phyloP scores from a whole-genome alignment of 2,797 vertebrate genomes.

The Pterois miles region DNA sequence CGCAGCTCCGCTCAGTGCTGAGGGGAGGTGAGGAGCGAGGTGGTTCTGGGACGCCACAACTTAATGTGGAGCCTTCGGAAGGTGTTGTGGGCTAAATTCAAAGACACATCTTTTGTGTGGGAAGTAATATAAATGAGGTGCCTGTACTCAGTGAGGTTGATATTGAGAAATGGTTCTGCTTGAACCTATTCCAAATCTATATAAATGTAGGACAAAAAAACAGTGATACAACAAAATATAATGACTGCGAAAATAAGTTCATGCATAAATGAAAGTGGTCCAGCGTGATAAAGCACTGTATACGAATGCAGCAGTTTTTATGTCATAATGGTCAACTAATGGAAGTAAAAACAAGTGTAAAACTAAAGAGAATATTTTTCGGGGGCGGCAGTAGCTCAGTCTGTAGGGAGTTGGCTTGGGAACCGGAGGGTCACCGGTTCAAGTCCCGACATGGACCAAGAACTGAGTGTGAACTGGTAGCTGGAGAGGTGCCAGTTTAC shows the following conservation, averaged over 20 bases:
- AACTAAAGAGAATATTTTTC: neutral
- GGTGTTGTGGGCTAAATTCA: slow-evolving; percentile 59
- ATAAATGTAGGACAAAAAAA: neutral
- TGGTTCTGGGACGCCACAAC: slow-evolving; percentile 52
- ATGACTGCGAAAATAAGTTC: neutral
- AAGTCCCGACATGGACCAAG: too few species aligned
- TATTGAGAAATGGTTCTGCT: slow-evolving; percentile 14
- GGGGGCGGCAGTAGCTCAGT: too few species aligned
- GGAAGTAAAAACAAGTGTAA: neutral
- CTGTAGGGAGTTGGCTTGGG: too few species aligned
- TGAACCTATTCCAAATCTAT: neutral
- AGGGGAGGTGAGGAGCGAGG: slow-evolving; percentile 62
- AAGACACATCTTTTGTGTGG: slow-evolving; percentile 67
- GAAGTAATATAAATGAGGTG: slow-evolving; percentile 45
- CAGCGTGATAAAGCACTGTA: neutral
- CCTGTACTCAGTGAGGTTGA: slow-evolving; percentile 11
- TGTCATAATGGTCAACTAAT: neutral
- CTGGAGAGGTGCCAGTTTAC: too few species aligned
- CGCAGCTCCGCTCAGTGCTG: slow-evolving; percentile 45
- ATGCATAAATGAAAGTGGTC: neutral
- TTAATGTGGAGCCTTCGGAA: slow-evolving; percentile 45
- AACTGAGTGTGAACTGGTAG: too few species aligned
- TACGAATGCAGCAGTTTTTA: neutral
- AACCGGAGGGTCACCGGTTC: too few species aligned
- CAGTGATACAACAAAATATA: neutral